Evolutionary conservation across 1,140 invertebrate genomes (phyloP), one percentile per base, ranked within the genome.

Genomic region (Hyphantria cunea): DNA sequence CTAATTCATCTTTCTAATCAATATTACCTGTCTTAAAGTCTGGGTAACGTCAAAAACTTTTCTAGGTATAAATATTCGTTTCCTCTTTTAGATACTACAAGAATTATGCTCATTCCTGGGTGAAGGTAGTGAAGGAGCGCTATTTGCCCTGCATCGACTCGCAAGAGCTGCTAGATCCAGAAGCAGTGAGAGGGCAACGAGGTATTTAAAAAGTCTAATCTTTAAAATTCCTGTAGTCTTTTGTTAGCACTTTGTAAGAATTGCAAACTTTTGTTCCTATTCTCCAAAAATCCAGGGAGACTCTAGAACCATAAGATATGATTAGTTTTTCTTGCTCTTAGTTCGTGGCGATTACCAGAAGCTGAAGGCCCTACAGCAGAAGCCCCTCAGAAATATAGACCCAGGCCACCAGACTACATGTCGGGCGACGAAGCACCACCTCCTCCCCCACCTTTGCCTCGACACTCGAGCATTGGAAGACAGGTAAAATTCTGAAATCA

Each of bases 111-210:
- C 59, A 6, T 80, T 65, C 50, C 50, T 83, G 44, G 76, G 77
- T 2, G 72, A 75, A 0, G 52, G 62, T 6, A 74, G 82, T 6
- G 82, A 86, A 31, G 86, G 84, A 0, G 86, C 84, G 0, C 49
- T 89, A 34, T 82, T 89, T 45, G 78, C 86, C 0, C 61, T 87
- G 6, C 84, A 87, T 48, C 74, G 86, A 0, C 74, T 88, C 0
- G 82, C 85, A 4, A 65, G 82, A 3, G 84, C 82, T 0, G 76
- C 82, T 0, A 51, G 86, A 0, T 82, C 82, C 5, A 71, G 84
- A 5, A 84, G 80, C 51, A 80, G 76, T 7, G 86, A 86, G 6
- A 67, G 83, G 13, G 59, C 68, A 8, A 66, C 68, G 3, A 74
- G 70, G 84, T 86, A 47, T 7, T 39, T 74, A 61, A 47, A 1